Conservation (phyloP, 1,140 invertebrate genomes). For the Lasaia peninsularis region DNA sequence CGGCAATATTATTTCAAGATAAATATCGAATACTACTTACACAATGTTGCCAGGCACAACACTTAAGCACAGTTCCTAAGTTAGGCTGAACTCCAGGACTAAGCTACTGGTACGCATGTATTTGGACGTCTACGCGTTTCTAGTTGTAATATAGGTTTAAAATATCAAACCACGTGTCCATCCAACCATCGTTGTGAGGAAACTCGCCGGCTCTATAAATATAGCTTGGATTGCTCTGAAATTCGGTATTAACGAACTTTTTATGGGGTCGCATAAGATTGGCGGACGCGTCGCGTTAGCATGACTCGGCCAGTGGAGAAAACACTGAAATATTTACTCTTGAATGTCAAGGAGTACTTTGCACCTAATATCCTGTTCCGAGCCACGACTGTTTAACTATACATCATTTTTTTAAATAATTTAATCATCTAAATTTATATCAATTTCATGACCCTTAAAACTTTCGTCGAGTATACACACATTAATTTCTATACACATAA, state of each 20-base stretch:
- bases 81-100: slow-evolving; percentile 11
- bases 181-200: slow-evolving; percentile 28
- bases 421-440: no score
- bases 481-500: no score
- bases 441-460: no score
- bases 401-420: not conserved
- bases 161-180: slow-evolving; percentile 31
- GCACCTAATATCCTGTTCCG: not conserved
- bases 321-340: not conserved
- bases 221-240: slow-evolving; percentile 31
- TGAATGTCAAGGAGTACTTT: not conserved
- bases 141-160: slow-evolving; percentile 43
- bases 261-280: slow-evolving; percentile 29
- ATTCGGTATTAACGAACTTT: slow-evolving; percentile 36
- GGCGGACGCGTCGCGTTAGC: not conserved
- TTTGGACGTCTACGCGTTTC: slow-evolving; percentile 33
- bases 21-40: slow-evolving; percentile 8
- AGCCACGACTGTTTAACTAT: not conserved
- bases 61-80: slow-evolving; percentile 15
- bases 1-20: not conserved
- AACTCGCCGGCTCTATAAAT: slow-evolving; percentile 39
- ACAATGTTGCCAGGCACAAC: slow-evolving; percentile 18
- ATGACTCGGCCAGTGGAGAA: not conserved
- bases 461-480: no score
- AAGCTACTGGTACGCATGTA: slow-evolving; percentile 7